A percentile compares a stretch with the other conserved stretches of the same genome.
phyloP scores from a whole-genome alignment of 1,140 invertebrate species.

The Yoshiicerus persimilis region DNA sequence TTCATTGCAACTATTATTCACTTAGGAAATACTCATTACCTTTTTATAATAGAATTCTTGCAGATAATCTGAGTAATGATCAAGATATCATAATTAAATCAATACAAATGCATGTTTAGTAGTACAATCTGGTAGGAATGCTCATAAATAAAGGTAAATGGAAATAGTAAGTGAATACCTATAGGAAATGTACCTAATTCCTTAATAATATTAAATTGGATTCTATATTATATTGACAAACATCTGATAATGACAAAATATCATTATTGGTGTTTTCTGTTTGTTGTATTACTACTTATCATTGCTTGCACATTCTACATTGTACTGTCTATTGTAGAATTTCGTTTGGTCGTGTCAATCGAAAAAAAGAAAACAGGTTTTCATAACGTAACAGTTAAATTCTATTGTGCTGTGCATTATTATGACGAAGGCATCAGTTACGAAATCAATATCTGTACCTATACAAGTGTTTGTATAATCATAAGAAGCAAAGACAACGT shows the following conservation, averaged over 20 bases:
- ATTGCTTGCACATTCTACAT: background rate
- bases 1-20: background rate
- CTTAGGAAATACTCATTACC: background rate
- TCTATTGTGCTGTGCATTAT: background rate
- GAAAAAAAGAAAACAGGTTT: background rate
- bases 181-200: background rate
- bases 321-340: background rate
- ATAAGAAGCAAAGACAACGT: background rate
- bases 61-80: background rate
- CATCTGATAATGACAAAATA: conserved; percentile 1
- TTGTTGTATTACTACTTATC: background rate
- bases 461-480: background rate
- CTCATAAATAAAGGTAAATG: background rate
- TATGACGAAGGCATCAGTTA: background rate
- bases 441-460: background rate
- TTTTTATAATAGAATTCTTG: background rate
- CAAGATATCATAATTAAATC: background rate
- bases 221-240: background rate
- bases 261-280: background rate
- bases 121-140: too few species aligned
- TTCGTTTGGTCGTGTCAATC: background rate
- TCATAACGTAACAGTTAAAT: background rate
- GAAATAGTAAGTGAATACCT: too few species aligned
- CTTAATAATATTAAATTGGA: background rate
- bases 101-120: background rate